These are phyloP conservation scores for Cheilosia soror DNA, from an alignment of 2,888 invertebrate species.

Conservation along the genomic window DNA sequence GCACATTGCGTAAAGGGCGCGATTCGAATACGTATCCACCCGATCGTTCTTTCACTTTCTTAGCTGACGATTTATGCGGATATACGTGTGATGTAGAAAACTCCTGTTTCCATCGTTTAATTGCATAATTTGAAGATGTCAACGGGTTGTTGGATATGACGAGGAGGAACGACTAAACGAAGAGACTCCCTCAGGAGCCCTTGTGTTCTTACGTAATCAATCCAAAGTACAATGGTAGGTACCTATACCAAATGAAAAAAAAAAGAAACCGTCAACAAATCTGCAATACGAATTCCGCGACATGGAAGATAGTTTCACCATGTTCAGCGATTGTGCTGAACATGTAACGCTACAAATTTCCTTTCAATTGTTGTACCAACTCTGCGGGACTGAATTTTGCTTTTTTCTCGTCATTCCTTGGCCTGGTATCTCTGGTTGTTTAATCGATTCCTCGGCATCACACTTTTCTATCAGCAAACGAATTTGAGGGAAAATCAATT, in stretches of 20 bases:
- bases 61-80: slow-evolving; percentile 52
- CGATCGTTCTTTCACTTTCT: slow-evolving; percentile 42
- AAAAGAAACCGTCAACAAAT: slow-evolving; percentile 27
- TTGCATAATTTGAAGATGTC: slow-evolving; percentile 66
- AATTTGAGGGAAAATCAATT: slow-evolving; percentile 73
- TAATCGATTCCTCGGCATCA: slow-evolving; percentile 65
- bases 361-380: slow-evolving; percentile 62
- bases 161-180: neutral
- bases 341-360: slow-evolving; percentile 73
- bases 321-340: slow-evolving; percentile 63
- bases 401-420: slow-evolving; percentile 29
- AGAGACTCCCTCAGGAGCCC: slow-evolving; percentile 52
- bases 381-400: slow-evolving; percentile 4
- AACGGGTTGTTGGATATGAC: slow-evolving; percentile 31
- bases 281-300: slow-evolving; percentile 44
- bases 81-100: slow-evolving; percentile 10
- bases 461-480: slow-evolving; percentile 69
- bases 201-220: slow-evolving; percentile 61
- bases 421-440: slow-evolving; percentile 47
- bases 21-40: slow-evolving; percentile 27
- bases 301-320: slow-evolving; percentile 68
- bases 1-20: slow-evolving; percentile 64
- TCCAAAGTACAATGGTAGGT: slow-evolving; percentile 48
- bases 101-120: slow-evolving; percentile 37
- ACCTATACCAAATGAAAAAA: neutral